Evolutionary conservation across 2,888 invertebrate species (phyloP), one percentile per base, ranked within the genome.

Genomic region (Meteorus colon): DNA sequence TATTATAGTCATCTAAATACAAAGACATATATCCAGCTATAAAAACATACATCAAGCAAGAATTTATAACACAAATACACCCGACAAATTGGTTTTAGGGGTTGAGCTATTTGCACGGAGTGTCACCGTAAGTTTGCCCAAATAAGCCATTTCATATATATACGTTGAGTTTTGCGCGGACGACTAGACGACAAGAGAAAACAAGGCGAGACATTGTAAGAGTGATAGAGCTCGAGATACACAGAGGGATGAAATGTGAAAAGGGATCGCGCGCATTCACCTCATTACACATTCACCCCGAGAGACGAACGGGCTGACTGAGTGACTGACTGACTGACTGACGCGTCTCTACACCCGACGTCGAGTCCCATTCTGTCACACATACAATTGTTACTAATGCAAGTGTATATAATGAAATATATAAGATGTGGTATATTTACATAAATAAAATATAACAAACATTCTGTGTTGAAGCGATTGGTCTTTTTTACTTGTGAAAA

Each of bases 271-370:
- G 69, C 27, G 69, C 82, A 80, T 80, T 81, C 81, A 82, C 80
- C 85, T 88, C 84, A 86, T 88, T 88, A 87, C 82, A 84, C 84
- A 89, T 89, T 87, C 86, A 88, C 86, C 88, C 86, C 81, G 78
- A 75, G n/a, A 19, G 77, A 75, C 72, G 73, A 27, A 77, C 73
- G 37, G 65, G 73, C 81, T 81, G 82, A 83, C 85, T 84, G 85
- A 85, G 83, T 84, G 86, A 85, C 84, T 85, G 84, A 86, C 84
- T 84, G 84, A 41, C 82, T 55, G 55, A 55, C 19, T 55, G 73
- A 85, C 83, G 82, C 81, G 82, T 84, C 81, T 81, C 80, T 78
- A 78, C 80, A 80, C 77, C 79, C 37, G n/a, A 65, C 55, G 10
- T 12, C 41, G 8, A 55, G 55, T 55, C 10, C 19, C 55, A 55